A percentile compares a stretch with the other conserved stretches of the same genome.
Conservation (phyloP, 2,888 invertebrate genomes). For the Drosophila quinaria region DNA sequence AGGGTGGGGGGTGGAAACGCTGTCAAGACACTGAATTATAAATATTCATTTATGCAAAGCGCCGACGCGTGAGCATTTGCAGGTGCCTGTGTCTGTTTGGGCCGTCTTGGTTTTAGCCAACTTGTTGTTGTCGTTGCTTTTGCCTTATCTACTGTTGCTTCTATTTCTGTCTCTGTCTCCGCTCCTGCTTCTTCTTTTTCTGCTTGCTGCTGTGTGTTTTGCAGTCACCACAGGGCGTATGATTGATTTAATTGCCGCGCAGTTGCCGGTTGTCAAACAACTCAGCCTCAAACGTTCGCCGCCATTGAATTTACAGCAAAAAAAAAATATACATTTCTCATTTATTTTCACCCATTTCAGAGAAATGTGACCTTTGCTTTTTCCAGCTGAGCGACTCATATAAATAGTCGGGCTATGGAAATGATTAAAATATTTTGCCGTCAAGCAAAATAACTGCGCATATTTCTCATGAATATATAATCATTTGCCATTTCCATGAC, state of each 20-base stretch:
- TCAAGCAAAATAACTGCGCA: slow-evolving; percentile 8
- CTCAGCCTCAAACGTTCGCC: background rate
- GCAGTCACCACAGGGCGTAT: slow-evolving; percentile 62
- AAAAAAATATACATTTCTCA: background rate
- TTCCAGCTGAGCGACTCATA: background rate
- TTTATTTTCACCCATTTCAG: background rate
- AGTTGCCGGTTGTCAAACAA: slow-evolving; percentile 52
- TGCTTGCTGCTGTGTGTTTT: slow-evolving; percentile 44
- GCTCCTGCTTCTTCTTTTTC: background rate
- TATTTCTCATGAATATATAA: slow-evolving; percentile 8
- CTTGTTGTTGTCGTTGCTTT: slow-evolving; percentile 36
- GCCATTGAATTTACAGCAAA: slow-evolving; percentile 16
- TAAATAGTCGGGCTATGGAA: slow-evolving; percentile 14
- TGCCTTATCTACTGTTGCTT: slow-evolving; percentile 9
- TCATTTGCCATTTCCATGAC: background rate
- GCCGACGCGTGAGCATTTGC: slow-evolving; percentile 60
- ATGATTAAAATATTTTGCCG: slow-evolving; percentile 11
- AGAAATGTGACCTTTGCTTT: slow-evolving; percentile 17
- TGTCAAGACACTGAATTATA: slow-evolving; percentile 72
- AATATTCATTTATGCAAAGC: slow-evolving; percentile 81
- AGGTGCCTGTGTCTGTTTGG: slow-evolving; percentile 69
- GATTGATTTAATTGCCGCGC: slow-evolving; percentile 77
- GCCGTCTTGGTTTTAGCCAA: slow-evolving; percentile 12
- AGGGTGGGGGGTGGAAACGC: background rate
- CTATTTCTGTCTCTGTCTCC: slow-evolving; percentile 1